phyloP scores from a whole-genome alignment of 1,140 invertebrate genomes.

The Rhynchophorus ferrugineus region DNA sequence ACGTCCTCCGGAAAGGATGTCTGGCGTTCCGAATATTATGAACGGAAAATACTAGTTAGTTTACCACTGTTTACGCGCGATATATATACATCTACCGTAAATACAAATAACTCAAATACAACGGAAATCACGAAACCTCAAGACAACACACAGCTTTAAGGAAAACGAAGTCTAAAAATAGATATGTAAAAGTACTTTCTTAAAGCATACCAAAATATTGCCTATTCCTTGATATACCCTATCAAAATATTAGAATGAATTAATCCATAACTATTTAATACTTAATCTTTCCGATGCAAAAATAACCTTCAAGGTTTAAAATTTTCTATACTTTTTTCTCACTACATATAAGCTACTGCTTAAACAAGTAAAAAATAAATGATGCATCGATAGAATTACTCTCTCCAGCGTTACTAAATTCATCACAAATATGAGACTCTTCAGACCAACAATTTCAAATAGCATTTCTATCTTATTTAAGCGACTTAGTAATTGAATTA shows the following conservation, averaged over 20 bases:
- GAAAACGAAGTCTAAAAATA: slow-evolving; percentile 10
- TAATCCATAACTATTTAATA: slow-evolving; percentile 12
- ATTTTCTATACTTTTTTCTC: not conserved
- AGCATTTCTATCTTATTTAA: no score
- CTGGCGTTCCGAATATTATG: no score
- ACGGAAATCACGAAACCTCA: not conserved
- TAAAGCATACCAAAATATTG: slow-evolving; percentile 21
- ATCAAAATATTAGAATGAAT: slow-evolving; percentile 8
- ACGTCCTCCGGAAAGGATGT: no score
- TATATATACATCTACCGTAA: not conserved
- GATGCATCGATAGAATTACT: no score
- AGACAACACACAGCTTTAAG: slow-evolving; percentile 2
- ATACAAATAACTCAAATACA: not conserved
- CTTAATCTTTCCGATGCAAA: slow-evolving; percentile 15
- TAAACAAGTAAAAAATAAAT: no score
- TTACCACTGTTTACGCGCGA: no score
- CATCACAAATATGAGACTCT: no score
- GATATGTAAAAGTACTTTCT: slow-evolving; percentile 20
- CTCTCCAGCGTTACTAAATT: no score
- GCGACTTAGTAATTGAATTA: no score
- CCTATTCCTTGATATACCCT: slow-evolving; percentile 10
- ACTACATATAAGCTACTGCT: slow-evolving; percentile 1
- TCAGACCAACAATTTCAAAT: no score
- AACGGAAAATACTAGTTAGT: no score
- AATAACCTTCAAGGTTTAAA: slow-evolving; percentile 16